phyloP scores from a whole-genome alignment of 2,888 invertebrate species.

The Therioaphis trifolii region DNA sequence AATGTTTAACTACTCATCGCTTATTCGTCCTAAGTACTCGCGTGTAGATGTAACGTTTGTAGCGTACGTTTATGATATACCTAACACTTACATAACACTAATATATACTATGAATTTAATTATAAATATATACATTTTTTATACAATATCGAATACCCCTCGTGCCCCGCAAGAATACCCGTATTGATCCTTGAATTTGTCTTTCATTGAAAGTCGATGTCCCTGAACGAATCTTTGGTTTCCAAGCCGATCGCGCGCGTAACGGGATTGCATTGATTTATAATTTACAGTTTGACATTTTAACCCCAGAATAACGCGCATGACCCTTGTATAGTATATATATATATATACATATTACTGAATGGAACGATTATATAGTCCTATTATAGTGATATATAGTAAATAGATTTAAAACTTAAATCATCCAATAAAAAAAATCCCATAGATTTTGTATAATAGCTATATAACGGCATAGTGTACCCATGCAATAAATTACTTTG shows the following conservation, averaged over 20 bases:
- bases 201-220: constrained; percentile 45
- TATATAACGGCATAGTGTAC: no score
- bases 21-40: no score
- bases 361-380: no score
- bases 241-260: constrained; percentile 12
- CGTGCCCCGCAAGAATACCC: neutral
- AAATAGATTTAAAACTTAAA: neutral
- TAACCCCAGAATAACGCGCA: constrained; percentile 13
- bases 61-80: no score
- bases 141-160: constrained; percentile 2
- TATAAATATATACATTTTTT: no score
- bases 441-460: neutral
- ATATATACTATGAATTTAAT: no score
- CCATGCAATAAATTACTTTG: no score
- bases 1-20: neutral
- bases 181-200: constrained; percentile 15
- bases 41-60: no score
- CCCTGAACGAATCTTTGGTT: constrained; percentile 40
- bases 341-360: no score
- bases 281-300: constrained; percentile 19
- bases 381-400: neutral
- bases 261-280: neutral
- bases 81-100: no score
- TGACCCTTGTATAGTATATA: neutral
- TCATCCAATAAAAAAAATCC: neutral